A percentile compares a stretch with the other conserved stretches of the same genome.
Conservation (phyloP, 2,797 vertebrate genomes). For the Anas capensis region DNA sequence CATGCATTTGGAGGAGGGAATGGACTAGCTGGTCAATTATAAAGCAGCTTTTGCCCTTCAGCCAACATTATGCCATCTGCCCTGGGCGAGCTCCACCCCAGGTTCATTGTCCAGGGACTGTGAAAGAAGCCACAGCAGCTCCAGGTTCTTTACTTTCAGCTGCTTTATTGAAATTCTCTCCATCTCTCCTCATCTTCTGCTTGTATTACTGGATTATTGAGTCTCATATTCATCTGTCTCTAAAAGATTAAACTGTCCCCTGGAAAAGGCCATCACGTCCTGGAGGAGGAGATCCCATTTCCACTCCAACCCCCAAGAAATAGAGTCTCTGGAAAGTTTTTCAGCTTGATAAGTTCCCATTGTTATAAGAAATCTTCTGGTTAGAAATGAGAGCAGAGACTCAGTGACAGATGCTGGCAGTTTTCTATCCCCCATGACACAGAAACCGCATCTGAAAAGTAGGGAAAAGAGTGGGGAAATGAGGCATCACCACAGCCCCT, state of each 20-base stretch:
- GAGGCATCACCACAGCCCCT: not conserved
- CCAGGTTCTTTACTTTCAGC: not conserved
- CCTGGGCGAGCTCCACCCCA: not conserved
- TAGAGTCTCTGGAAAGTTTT: slow-evolving; percentile 2
- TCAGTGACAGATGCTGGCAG: not conserved
- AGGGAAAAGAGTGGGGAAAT: not conserved
- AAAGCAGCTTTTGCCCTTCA: not conserved
- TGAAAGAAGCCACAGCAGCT: not conserved
- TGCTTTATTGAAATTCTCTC: slow-evolving; percentile 76
- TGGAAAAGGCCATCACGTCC: slow-evolving; percentile 78
- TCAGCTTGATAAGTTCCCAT: slow-evolving; percentile 4
- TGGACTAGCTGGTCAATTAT: not conserved
- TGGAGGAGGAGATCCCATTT: slow-evolving; percentile 73
- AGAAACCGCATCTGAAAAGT: not conserved
- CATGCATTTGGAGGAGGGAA: not conserved
- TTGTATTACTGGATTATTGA: slow-evolving; percentile 71
- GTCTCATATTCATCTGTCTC: slow-evolving; percentile 78
- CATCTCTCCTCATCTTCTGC: slow-evolving; percentile 61
- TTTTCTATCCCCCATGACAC: not conserved
- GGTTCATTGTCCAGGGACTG: not conserved
- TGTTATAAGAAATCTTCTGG: not conserved
- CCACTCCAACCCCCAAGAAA: slow-evolving; percentile 54
- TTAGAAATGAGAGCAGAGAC: not conserved
- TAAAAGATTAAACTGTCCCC: slow-evolving; percentile 80
- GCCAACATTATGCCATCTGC: not conserved